Conservation (phyloP, 2,113 vertebrate species). For the Pterophyllum scalare region DNA sequence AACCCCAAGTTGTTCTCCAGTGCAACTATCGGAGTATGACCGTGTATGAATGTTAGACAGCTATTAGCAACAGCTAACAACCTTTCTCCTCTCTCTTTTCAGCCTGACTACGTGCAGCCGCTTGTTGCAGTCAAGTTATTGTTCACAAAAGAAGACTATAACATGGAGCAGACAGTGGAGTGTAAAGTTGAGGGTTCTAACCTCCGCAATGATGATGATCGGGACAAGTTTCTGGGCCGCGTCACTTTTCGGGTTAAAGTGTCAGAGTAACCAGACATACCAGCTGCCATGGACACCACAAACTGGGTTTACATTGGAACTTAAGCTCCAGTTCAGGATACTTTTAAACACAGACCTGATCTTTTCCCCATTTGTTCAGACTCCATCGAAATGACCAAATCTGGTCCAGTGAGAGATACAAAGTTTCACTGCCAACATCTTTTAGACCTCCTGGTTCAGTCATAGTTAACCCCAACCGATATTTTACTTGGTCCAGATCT, state of each 20-base stretch:
- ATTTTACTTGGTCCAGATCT: neutral
- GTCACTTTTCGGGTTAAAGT: constrained; percentile 88
- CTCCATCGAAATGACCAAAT: neutral
- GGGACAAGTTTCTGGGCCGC: constrained; percentile 94
- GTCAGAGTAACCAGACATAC: constrained; percentile 76
- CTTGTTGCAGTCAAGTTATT: constrained; percentile 89
- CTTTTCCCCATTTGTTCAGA: constrained; percentile 1
- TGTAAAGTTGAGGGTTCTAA: constrained; percentile 89
- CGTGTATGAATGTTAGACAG: neutral
- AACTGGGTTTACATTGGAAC: constrained; percentile 7
- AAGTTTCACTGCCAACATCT: neutral
- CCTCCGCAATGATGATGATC: constrained; percentile 86
- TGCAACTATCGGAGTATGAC: too few species aligned
- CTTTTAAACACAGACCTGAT: constrained; percentile 39
- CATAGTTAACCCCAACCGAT: neutral
- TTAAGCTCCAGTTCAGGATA: neutral
- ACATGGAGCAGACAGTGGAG: constrained; percentile 84
- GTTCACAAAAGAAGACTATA: constrained; percentile 74
- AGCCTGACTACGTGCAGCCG: constrained; percentile 87
- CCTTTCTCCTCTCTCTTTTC: constrained; percentile 56
- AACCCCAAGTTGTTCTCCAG: too few species aligned
- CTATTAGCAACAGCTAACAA: neutral
- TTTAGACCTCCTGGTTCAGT: neutral
- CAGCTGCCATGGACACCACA: constrained; percentile 4
- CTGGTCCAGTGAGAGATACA: neutral